Evolutionary conservation across 2,113 vertebrate species (phyloP), one percentile per base, ranked within the genome.

Genomic region (Eudyptes chrysolophus): DNA sequence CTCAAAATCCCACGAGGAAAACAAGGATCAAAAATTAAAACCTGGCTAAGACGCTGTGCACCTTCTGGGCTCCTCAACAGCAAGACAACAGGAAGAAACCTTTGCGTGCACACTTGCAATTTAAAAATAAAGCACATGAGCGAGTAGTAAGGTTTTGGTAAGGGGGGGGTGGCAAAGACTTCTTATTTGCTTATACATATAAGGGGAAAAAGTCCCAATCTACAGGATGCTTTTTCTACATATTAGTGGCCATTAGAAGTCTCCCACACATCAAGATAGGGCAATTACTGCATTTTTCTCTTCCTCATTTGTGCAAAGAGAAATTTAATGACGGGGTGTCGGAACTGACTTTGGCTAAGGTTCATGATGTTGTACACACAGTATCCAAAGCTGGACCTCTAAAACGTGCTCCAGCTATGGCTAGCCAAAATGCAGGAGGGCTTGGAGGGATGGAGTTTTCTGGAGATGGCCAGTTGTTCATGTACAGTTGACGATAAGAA

Each of bases 21-120:
- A 49, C 7, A 46, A 8, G 36, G 14, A n/a, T 30, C 7, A 29
- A 68, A 65, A n/a, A 60, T 24, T 36, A 29, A 55, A 86, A 88
- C 8, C 13, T 30, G 11, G 7, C 38, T 32, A 17, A 36, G 38
- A 34, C 18, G 21, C 18, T 65, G 16, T 6, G 25, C 1, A 3
- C 5, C 4, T 62, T 70, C 51, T 44, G 44, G 12, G 42, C 36
- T 58, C 6, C 46, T 58, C 42, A 51, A 32, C 6, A 68, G 61
- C 27, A 62, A 54, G 32, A 27, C 8, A 71, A 44, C 8, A 36
- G 9, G 42, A 60, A 40, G 16, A 82, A 79, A 79, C 4, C 3
- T 49, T 40, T 6, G 8, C 0, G 0, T 8, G 22, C 27, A 26
- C 3, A 27, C 22, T 26, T 71, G 11, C 2, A 6, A 70, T 22